Percentiles rank a stretch among this genome's conserved stretches.
These are phyloP conservation scores for Hermodice carunculata DNA, from an alignment of 2,888 invertebrate species.

Conservation along the genomic window DNA sequence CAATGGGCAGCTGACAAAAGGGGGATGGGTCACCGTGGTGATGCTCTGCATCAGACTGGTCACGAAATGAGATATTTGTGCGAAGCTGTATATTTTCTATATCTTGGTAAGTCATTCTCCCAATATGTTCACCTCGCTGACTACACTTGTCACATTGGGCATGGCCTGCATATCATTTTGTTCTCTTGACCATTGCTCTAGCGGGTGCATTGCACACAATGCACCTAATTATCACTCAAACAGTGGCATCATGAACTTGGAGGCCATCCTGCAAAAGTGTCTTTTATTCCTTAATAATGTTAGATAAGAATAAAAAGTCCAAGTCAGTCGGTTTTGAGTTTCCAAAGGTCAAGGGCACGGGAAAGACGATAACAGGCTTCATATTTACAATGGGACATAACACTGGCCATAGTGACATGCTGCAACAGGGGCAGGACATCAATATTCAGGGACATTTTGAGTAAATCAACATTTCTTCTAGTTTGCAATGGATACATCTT, in stretches of 20 bases:
- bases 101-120: slow-evolving; percentile 2
- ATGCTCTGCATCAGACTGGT: not conserved
- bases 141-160: slow-evolving; percentile 22
- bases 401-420: not conserved
- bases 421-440: not conserved
- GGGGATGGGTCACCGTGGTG: slow-evolving; percentile 2
- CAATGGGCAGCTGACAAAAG: slow-evolving; percentile 2
- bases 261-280: not conserved
- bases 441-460: not conserved
- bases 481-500: not conserved
- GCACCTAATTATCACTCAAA: slow-evolving; percentile 3
- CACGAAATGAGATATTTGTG: not conserved
- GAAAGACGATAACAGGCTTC: not conserved
- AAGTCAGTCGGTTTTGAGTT: too few species aligned
- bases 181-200: too few species aligned
- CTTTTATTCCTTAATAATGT: not conserved
- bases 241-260: not conserved
- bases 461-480: not conserved
- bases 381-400: not conserved
- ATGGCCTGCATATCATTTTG: slow-evolving; percentile 22
- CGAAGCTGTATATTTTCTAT: not conserved
- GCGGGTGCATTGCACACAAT: slow-evolving; percentile 28
- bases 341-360: not conserved
- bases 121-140: not conserved
- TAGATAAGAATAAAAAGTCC: not conserved